Percentiles rank a stretch among this genome's conserved stretches.
Evolutionary conservation across 2,888 invertebrate genomes (phyloP).

Genomic region (Archips xylosteana): DNA sequence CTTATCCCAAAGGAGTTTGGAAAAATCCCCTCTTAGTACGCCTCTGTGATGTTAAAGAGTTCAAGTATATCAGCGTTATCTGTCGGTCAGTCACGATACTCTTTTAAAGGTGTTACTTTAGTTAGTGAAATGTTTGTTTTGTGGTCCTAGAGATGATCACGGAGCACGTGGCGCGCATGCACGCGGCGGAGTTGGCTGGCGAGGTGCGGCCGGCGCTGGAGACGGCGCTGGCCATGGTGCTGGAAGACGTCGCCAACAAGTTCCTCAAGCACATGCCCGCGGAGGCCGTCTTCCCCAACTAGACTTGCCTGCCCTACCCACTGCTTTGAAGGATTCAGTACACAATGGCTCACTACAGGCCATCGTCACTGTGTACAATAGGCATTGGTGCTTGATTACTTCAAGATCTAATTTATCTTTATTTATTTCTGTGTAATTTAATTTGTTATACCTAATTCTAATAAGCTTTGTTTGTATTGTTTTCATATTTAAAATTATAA

Average conservation of each 20-base stretch:
- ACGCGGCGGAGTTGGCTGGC: slow-evolving; percentile 82
- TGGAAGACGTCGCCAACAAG: slow-evolving; percentile 85
- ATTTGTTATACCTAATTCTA: no score
- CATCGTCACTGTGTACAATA: no score
- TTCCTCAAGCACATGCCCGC: slow-evolving; percentile 78
- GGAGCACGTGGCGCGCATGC: slow-evolving; percentile 85
- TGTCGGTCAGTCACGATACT: no score
- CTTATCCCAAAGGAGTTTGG: no score
- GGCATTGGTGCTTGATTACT: no score
- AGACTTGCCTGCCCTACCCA: neutral
- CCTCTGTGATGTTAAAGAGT: no score
- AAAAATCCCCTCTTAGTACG: no score
- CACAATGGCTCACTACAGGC: no score
- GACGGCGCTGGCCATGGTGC: slow-evolving; percentile 83
- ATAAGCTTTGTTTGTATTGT: neutral
- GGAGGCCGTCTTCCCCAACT: slow-evolving; percentile 74
- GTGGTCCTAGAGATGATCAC: slow-evolving; percentile 84
- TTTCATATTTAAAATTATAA: neutral
- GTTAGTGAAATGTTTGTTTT: slow-evolving; percentile 4
- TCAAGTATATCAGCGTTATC: no score
- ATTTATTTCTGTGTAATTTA: neutral
- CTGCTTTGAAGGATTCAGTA: no score
- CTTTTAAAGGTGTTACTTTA: neutral
- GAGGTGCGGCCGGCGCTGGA: slow-evolving; percentile 87
- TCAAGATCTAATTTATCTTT: slow-evolving; percentile 4